Percentiles rank a stretch among this genome's conserved stretches.
Conservation (phyloP, 2,113 vertebrate species). For the Daubentonia madagascariensis region DNA sequence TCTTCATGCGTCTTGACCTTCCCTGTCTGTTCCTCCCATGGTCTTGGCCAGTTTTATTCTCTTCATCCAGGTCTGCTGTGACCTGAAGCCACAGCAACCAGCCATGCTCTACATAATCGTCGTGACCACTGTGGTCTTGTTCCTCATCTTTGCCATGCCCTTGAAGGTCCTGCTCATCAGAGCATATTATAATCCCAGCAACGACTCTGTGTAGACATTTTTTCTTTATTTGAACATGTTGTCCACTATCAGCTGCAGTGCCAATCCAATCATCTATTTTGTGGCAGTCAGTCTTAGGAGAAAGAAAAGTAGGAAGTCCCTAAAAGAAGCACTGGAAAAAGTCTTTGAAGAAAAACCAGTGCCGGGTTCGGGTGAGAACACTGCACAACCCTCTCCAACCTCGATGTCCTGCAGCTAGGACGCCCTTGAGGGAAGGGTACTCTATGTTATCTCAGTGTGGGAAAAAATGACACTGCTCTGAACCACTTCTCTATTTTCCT, state of each 20-base stretch:
- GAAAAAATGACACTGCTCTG: too few species aligned
- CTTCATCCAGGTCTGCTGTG: conserved; percentile 11
- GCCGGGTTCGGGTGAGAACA: neutral
- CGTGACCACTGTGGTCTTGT: neutral
- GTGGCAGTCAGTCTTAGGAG: neutral
- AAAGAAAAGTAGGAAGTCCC: neutral
- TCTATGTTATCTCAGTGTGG: neutral
- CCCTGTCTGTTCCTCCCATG: neutral
- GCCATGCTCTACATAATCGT: neutral
- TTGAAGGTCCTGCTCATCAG: neutral
- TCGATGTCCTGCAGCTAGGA: neutral
- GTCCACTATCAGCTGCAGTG: neutral
- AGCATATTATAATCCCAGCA: accelerated
- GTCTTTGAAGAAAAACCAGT: neutral
- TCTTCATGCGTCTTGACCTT: conserved; percentile 16
- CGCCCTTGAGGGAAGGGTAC: neutral
- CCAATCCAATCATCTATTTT: neutral
- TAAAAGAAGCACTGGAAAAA: neutral
- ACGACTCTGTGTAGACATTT: accelerated
- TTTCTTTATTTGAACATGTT: neutral
- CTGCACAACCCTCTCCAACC: neutral
- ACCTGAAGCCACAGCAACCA: neutral
- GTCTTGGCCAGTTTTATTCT: conserved; percentile 22
- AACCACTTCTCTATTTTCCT: neutral
- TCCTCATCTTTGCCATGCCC: conserved; percentile 22